phyloP scores from a whole-genome alignment of 2,797 vertebrate species.

The Peromyscus nudipes region DNA sequence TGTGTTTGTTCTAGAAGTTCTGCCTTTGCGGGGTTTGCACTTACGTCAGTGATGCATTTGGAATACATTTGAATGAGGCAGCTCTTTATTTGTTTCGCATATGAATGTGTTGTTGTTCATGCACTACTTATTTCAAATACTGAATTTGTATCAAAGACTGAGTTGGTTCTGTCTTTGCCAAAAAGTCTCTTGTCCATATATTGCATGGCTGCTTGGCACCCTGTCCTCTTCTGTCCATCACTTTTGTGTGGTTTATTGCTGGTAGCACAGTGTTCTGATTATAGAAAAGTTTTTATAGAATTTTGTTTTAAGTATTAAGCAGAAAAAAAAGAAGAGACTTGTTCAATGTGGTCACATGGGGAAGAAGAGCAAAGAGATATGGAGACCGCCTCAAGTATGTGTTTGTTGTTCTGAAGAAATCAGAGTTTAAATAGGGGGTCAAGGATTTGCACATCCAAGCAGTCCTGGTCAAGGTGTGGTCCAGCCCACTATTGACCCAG shows the following conservation, averaged over 20 bases:
- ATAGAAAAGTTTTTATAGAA: background rate
- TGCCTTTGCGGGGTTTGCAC: background rate
- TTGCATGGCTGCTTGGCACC: background rate
- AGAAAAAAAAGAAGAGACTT: background rate
- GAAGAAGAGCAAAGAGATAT: background rate
- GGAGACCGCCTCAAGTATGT: background rate
- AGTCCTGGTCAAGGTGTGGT: background rate
- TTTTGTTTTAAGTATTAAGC: background rate
- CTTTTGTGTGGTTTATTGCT: background rate
- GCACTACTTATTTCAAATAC: background rate
- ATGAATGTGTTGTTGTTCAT: background rate
- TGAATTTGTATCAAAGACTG: background rate
- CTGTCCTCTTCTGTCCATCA: background rate
- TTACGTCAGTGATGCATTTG: background rate
- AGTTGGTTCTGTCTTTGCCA: background rate
- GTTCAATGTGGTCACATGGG: background rate
- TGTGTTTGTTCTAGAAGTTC: constrained; percentile 13
- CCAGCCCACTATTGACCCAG: background rate
- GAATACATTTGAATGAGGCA: background rate
- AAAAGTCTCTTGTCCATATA: background rate
- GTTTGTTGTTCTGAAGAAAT: background rate
- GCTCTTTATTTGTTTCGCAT: background rate
- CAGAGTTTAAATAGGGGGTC: background rate
- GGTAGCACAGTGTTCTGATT: background rate
- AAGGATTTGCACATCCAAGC: background rate